A percentile compares a stretch with the other conserved stretches of the same genome.
phyloP scores from a whole-genome alignment of 1,140 invertebrate species.

The Calephelis virginiensis region DNA sequence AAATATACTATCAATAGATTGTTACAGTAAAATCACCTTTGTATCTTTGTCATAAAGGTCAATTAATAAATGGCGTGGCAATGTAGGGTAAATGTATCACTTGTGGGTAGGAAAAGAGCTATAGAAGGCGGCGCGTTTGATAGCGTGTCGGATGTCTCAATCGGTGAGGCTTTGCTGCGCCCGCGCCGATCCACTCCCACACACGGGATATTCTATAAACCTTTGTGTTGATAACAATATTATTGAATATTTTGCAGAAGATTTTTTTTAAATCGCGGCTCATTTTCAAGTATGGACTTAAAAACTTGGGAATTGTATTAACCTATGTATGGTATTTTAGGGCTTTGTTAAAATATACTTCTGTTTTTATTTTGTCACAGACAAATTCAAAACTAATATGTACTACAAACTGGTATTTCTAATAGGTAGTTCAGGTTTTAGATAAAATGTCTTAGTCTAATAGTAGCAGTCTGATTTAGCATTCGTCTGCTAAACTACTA shows the following conservation, averaged over 20 bases:
- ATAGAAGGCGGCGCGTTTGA: constrained; percentile 70
- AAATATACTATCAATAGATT: constrained; percentile 7
- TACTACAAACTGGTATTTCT: too few relatives aligned
- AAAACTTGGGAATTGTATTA: constrained; percentile 1
- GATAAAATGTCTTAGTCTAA: too few relatives aligned
- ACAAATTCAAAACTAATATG: too few relatives aligned
- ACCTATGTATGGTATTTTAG: too few relatives aligned
- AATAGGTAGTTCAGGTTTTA: too few relatives aligned
- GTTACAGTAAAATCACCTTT: constrained; percentile 24
- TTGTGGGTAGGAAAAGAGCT: constrained; percentile 58
- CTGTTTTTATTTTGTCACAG: too few relatives aligned
- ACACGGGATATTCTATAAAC: constrained; percentile 37
- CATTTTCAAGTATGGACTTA: constrained; percentile 1
- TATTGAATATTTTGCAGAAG: constrained; percentile 37
- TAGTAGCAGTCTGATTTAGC: too few relatives aligned
- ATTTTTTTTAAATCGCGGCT: constrained; percentile 23
- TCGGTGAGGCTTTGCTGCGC: constrained; percentile 63
- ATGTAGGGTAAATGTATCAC: constrained; percentile 33
- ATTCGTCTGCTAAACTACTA: too few relatives aligned
- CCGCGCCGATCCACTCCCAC: constrained; percentile 50
- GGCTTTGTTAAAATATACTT: too few relatives aligned
- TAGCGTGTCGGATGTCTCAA: constrained; percentile 72
- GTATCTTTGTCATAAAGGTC: constrained; percentile 15
- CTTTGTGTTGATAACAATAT: constrained; percentile 31
- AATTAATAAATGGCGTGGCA: neutral